Evolutionary conservation across 2,797 vertebrate genomes (phyloP).

Genomic region (Emys orbicularis): DNA sequence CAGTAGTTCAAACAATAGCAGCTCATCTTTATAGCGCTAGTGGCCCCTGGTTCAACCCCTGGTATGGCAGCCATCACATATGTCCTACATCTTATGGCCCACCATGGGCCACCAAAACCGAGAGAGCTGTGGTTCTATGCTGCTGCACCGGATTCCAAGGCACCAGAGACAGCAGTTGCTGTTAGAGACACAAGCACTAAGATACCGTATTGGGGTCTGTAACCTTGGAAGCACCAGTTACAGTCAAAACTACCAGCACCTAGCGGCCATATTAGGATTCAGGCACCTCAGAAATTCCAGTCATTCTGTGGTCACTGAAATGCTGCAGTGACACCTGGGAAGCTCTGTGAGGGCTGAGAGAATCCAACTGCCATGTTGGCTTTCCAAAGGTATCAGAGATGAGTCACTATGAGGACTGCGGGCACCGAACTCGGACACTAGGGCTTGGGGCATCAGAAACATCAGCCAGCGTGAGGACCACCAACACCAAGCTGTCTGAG

Average conservation of each 20-base stretch:
- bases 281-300: neutral
- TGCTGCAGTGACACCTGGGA: accelerated
- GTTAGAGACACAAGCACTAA: neutral
- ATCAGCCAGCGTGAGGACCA: neutral
- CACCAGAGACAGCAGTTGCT: accelerated
- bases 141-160: neutral
- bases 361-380: neutral
- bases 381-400: neutral
- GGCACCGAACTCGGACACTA: neutral
- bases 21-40: neutral
- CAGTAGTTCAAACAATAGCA: neutral
- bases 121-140: neutral
- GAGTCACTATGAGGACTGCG: neutral
- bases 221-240: too few relatives aligned
- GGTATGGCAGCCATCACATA: neutral
- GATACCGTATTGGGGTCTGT: neutral
- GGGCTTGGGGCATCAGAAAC: neutral
- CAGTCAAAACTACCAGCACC: neutral
- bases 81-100: neutral
- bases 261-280: neutral
- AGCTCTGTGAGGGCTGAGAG: neutral
- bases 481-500: neutral
- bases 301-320: neutral
- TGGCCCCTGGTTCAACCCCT: neutral
- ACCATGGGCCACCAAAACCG: neutral